Percentiles rank a stretch among this genome's conserved stretches.
These are phyloP conservation scores for Peribatodes rhomboidaria DNA, from an alignment of 2,888 invertebrate genomes.

Conservation along the genomic window DNA sequence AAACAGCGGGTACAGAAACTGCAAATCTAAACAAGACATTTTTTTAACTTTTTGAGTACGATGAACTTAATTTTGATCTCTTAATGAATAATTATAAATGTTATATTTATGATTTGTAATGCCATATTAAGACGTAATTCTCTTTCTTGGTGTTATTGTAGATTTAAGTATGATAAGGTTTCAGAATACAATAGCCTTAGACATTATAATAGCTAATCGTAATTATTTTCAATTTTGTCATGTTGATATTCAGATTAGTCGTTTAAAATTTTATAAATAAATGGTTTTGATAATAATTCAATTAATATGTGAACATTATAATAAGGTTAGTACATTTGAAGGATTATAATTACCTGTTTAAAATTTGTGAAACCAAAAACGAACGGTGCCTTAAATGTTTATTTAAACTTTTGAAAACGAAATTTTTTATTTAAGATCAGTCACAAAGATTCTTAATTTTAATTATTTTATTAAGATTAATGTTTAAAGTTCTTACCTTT, in stretches of 20 bases:
- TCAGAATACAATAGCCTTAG: neutral
- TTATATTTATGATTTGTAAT: slow-evolving; percentile 81
- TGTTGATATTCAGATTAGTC: neutral
- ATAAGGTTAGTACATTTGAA: no score
- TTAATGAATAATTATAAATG: slow-evolving; percentile 76
- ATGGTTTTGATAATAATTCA: no score
- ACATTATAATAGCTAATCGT: neutral
- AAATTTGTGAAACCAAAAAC: slow-evolving; percentile 70
- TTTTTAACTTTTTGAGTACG: slow-evolving; percentile 22
- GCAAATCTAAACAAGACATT: slow-evolving; percentile 12
- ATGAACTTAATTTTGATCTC: slow-evolving; percentile 75
- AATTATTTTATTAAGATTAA: slow-evolving; percentile 1
- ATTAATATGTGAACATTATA: no score
- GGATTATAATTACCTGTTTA: no score
- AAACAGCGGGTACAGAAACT: neutral
- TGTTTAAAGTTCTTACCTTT: slow-evolving; percentile 4
- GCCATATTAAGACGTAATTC: slow-evolving; percentile 84
- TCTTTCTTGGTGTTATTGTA: slow-evolving; percentile 68
- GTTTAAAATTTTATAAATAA: neutral
- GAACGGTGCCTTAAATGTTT: slow-evolving; percentile 77
- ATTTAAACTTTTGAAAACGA: slow-evolving; percentile 27
- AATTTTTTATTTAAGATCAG: slow-evolving; percentile 21
- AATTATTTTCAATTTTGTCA: neutral
- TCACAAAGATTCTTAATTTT: slow-evolving; percentile 28
- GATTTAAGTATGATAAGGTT: slow-evolving; percentile 41